Conservation (phyloP, 2,888 invertebrate species). For the Entomobrya proxima region DNA sequence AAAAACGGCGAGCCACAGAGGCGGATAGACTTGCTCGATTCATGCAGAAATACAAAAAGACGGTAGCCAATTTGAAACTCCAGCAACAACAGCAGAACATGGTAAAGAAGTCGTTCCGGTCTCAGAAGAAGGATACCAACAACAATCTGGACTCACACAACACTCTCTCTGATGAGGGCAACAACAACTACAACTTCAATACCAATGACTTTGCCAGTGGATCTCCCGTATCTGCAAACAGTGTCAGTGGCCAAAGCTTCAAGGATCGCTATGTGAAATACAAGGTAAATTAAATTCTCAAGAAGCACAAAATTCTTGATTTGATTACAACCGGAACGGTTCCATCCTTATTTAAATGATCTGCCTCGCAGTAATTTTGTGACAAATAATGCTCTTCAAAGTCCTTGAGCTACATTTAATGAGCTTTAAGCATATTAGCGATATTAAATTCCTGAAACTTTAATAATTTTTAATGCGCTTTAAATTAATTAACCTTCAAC, state of each 20-base stretch:
- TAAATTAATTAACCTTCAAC: background rate
- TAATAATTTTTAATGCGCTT: background rate
- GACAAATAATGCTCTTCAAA: too few species aligned
- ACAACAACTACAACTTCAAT: conserved; percentile 69
- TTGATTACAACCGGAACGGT: too few species aligned
- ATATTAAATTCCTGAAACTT: background rate
- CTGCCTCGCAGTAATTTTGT: too few species aligned
- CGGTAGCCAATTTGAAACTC: conserved; percentile 80
- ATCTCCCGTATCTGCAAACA: conserved; percentile 68
- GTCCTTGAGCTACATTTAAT: too few species aligned
- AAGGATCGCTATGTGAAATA: conserved; percentile 79
- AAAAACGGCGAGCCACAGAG: conserved; percentile 76
- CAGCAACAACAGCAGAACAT: conserved; percentile 69
- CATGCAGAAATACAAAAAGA: conserved; percentile 83
- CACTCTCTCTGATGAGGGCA: conserved; percentile 56
- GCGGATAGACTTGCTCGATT: conserved; percentile 81
- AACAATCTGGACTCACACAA: conserved; percentile 52
- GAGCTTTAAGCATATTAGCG: background rate
- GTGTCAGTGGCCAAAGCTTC: conserved; percentile 70
- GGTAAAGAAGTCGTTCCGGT: conserved; percentile 62
- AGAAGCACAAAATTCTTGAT: too few species aligned
- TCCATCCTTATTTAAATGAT: too few species aligned
- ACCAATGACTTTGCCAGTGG: conserved; percentile 74
- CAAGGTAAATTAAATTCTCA: too few species aligned
- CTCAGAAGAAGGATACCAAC: conserved; percentile 43